phyloP scores from a whole-genome alignment of 2,797 vertebrate genomes.

The Gadopsis bispinosus region DNA sequence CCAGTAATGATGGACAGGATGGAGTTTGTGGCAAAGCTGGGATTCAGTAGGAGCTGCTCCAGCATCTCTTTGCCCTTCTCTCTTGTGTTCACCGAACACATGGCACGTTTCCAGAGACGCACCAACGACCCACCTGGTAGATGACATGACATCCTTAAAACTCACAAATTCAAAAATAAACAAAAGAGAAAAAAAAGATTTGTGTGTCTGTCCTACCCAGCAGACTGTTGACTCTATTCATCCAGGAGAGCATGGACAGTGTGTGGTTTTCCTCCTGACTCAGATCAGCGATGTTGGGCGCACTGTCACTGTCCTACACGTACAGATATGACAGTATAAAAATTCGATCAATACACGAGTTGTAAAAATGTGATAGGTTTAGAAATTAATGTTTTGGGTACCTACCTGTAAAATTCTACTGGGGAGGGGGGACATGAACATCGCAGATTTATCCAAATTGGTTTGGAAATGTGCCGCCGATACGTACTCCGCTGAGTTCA shows the following conservation, averaged over 20 bases:
- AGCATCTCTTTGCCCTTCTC: slow-evolving; percentile 76
- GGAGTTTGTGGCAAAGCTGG: slow-evolving; percentile 46
- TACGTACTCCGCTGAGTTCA: slow-evolving; percentile 80
- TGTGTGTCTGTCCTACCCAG: slow-evolving; percentile 79
- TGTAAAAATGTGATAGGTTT: neutral
- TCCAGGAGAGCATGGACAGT: slow-evolving; percentile 75
- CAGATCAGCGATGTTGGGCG: slow-evolving; percentile 83
- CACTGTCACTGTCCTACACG: slow-evolving; percentile 64
- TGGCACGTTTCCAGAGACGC: slow-evolving; percentile 69
- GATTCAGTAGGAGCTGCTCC: slow-evolving; percentile 71
- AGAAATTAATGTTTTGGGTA: neutral
- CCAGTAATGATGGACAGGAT: slow-evolving; percentile 67
- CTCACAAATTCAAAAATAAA: neutral
- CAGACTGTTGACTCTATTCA: slow-evolving; percentile 67
- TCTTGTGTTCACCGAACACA: slow-evolving; percentile 76
- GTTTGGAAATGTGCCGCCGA: slow-evolving; percentile 79
- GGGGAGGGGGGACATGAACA: slow-evolving; percentile 84
- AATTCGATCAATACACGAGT: neutral
- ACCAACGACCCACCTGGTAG: slow-evolving; percentile 62
- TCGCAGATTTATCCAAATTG: slow-evolving; percentile 57
- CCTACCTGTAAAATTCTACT: slow-evolving; percentile 77
- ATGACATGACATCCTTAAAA: neutral
- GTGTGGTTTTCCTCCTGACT: slow-evolving; percentile 84
- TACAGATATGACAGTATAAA: accelerated
- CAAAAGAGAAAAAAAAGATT: too few relatives aligned